Evolutionary conservation across 1,140 invertebrate genomes (phyloP).

Genomic region (Kradibia gibbosae): DNA sequence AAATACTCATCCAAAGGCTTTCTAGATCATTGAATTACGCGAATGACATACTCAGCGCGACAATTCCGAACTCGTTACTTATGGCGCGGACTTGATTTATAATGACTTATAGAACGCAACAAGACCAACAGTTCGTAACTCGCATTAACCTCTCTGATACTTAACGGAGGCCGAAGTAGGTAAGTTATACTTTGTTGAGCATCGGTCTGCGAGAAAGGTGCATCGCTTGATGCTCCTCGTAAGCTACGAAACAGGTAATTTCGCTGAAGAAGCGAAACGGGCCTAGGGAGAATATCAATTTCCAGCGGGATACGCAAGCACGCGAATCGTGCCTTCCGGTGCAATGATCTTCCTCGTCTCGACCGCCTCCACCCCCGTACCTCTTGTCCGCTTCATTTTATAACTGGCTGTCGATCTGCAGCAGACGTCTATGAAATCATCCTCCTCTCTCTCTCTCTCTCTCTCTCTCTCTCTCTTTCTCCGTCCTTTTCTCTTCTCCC

Average conservation of each 20-base stretch:
- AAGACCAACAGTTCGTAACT: not conserved
- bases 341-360: constrained; percentile 62
- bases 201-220: not conserved
- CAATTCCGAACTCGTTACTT: not conserved
- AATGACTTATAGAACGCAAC: not conserved
- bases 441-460: not conserved
- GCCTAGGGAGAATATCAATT: constrained; percentile 64
- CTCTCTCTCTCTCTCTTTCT: not conserved
- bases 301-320: constrained; percentile 61
- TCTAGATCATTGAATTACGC: not conserved
- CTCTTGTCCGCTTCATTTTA: constrained; percentile 41
- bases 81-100: not conserved
- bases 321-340: constrained; percentile 67
- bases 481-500: too few species aligned
- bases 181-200: too few species aligned
- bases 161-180: too few species aligned
- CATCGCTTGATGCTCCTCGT: not conserved
- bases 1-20: not conserved
- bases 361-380: constrained; percentile 41
- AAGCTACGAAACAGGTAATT: not conserved
- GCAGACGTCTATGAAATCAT: too few species aligned
- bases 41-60: not conserved
- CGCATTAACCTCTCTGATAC: too few species aligned
- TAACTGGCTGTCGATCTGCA: constrained; percentile 36
- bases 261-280: not conserved